Evolutionary conservation across 2,888 invertebrate genomes (phyloP).

Genomic region (Prenolepis imparis): DNA sequence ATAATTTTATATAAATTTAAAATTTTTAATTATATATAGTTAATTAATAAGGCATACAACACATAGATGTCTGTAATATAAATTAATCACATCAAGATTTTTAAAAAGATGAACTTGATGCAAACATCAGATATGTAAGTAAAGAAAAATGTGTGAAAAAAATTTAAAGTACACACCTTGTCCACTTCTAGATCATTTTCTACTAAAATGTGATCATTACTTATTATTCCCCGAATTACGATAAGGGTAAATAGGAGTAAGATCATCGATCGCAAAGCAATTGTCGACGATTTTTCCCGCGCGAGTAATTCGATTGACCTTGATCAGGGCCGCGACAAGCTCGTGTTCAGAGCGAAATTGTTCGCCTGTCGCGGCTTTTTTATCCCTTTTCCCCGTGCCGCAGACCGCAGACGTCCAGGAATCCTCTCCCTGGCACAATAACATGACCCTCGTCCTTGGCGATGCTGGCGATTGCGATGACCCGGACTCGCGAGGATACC

Average conservation of each 20-base stretch:
- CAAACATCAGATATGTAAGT: neutral
- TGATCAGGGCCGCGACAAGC: constrained; percentile 54
- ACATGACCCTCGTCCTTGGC: constrained; percentile 68
- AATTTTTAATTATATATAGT: neutral
- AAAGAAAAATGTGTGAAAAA: neutral
- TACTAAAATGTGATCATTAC: neutral
- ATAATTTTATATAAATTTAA: no score
- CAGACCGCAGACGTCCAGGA: constrained; percentile 56
- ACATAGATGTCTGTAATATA: neutral
- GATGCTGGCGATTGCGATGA: constrained; percentile 58
- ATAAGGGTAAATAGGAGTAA: neutral
- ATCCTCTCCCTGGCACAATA: constrained; percentile 60
- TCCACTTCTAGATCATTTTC: neutral
- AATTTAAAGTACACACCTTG: neutral
- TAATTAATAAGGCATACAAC: neutral
- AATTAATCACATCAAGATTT: constrained; percentile 14
- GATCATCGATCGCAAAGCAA: neutral
- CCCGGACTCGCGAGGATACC: constrained; percentile 66
- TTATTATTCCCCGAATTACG: neutral
- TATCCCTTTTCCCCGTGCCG: constrained; percentile 13
- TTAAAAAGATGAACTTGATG: neutral
- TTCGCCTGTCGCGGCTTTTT: constrained; percentile 68
- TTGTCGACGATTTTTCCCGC: constrained; percentile 20
- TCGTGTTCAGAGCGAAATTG: constrained; percentile 63
- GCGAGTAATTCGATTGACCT: constrained; percentile 60